Evolutionary conservation across 2,113 vertebrate genomes (phyloP).

Genomic region (Gopherus evgoodei): DNA sequence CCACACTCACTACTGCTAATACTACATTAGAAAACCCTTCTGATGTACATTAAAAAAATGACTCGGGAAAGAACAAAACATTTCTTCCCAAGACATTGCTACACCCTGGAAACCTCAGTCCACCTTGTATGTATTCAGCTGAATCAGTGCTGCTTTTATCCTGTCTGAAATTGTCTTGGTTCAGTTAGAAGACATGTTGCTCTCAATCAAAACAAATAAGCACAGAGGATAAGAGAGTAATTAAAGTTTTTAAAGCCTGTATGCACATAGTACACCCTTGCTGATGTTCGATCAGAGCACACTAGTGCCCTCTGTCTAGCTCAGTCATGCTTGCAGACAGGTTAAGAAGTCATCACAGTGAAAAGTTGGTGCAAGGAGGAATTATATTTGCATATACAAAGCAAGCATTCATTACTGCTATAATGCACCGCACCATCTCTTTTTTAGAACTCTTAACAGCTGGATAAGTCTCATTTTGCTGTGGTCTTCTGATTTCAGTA

Average conservation of each 20-base stretch:
- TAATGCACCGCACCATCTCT: background rate
- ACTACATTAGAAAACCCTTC: background rate
- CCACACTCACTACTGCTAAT: background rate
- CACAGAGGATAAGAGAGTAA: background rate
- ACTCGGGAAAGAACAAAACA: background rate
- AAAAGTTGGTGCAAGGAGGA: constrained; percentile 17
- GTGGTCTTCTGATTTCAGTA: background rate
- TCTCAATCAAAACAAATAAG: constrained; percentile 1
- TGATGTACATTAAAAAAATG: background rate
- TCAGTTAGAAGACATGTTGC: background rate
- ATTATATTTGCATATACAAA: background rate
- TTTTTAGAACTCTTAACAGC: background rate
- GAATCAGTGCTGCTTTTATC: background rate
- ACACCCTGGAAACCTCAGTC: background rate
- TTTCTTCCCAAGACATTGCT: background rate
- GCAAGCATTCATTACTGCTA: background rate
- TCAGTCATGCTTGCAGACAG: constrained; percentile 18
- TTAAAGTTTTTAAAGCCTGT: constrained; percentile 28
- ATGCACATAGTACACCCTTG: background rate
- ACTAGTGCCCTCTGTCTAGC: constrained; percentile 44
- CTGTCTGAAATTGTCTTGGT: background rate
- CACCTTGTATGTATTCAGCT: background rate
- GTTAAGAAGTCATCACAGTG: background rate
- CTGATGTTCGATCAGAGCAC: constrained; percentile 18
- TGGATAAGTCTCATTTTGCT: background rate